Evolutionary conservation across 2,113 vertebrate genomes (phyloP).

Genomic region (Hemicordylus capensis): DNA sequence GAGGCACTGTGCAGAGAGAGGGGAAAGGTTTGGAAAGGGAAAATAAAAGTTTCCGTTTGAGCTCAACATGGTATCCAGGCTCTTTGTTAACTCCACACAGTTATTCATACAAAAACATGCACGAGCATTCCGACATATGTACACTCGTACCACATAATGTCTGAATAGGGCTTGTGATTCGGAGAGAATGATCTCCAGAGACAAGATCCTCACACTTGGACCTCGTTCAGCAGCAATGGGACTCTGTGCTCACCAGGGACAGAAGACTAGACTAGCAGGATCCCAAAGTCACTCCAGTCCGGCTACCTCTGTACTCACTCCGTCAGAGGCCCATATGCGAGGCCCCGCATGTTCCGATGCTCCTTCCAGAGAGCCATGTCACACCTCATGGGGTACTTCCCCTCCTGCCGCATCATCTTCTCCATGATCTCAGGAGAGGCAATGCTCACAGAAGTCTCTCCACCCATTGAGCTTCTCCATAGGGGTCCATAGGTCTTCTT

Average conservation of each 20-base stretch:
- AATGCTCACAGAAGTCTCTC: conserved; percentile 81
- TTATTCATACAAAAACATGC: no score
- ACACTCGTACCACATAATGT: no score
- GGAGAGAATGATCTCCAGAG: not conserved
- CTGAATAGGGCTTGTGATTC: no score
- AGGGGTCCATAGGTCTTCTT: conserved; percentile 88
- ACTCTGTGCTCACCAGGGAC: not conserved
- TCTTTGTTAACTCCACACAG: no score
- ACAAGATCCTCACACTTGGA: not conserved
- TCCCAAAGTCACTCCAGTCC: not conserved
- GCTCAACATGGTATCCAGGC: no score
- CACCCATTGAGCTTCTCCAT: conserved; percentile 80
- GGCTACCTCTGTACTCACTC: conserved; percentile 79
- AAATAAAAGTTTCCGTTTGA: no score
- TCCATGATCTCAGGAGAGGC: conserved; percentile 88
- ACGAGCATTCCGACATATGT: no score
- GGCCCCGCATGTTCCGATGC: conserved; percentile 81
- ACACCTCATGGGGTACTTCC: conserved; percentile 80
- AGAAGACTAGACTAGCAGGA: not conserved
- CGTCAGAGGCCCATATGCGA: conserved; percentile 86
- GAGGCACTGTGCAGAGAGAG: no score
- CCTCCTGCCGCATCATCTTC: conserved; percentile 90
- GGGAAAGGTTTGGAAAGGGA: no score
- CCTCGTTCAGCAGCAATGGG: not conserved
- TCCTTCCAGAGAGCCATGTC: conserved; percentile 89